Evolutionary conservation across 2,797 vertebrate species (phyloP).

Genomic region (Lacerta agilis): DNA sequence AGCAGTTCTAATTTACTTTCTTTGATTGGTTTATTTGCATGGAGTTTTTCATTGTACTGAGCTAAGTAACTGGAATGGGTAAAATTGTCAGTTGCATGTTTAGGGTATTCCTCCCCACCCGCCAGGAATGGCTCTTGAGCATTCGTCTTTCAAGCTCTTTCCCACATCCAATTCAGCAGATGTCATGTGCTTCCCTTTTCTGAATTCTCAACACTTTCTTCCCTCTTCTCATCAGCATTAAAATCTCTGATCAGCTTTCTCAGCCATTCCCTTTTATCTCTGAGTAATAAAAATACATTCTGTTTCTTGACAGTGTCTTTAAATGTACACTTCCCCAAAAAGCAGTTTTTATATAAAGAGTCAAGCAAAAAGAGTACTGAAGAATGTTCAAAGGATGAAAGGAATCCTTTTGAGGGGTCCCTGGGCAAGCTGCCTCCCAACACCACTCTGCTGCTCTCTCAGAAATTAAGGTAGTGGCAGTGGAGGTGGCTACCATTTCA

Average conservation of each 20-base stretch:
- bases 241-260: constrained; percentile 7
- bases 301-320: neutral
- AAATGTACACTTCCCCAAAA: neutral
- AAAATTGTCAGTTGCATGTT: neutral
- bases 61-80: too few species aligned
- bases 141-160: neutral
- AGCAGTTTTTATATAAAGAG: neutral
- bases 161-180: neutral
- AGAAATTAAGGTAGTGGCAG: too few species aligned
- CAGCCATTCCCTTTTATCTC: constrained; percentile 4
- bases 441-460: too few species aligned
- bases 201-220: neutral
- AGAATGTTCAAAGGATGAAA: neutral
- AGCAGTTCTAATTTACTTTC: too few species aligned
- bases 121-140: neutral
- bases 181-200: neutral
- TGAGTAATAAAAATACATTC: neutral
- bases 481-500: too few species aligned
- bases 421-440: too few species aligned
- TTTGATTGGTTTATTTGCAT: too few species aligned
- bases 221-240: neutral
- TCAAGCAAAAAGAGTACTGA: rapidly evolving
- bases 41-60: too few species aligned
- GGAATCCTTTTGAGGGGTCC: too few species aligned
- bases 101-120: neutral